phyloP scores from a whole-genome alignment of 2,113 vertebrate species.

The Apeltes quadracus region DNA sequence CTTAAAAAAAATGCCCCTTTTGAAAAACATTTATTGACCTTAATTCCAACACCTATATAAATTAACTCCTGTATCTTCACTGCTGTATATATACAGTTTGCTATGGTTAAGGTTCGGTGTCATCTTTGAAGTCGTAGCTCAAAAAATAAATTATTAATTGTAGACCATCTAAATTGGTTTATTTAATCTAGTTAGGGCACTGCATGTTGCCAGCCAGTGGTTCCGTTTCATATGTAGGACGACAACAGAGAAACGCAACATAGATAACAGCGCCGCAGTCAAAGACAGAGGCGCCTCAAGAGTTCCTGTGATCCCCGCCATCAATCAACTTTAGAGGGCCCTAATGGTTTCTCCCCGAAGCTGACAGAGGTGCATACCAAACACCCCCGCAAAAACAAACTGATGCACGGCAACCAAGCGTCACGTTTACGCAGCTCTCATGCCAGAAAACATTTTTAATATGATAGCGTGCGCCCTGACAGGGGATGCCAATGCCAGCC shows the following conservation, averaged over 20 bases:
- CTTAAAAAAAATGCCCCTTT: background rate
- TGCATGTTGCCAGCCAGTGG: slow-evolving; percentile 17
- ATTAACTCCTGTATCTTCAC: background rate
- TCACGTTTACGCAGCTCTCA: slow-evolving; percentile 50
- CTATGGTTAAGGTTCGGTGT: background rate
- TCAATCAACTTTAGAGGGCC: slow-evolving; percentile 72
- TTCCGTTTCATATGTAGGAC: slow-evolving; percentile 35
- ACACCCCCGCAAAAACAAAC: slow-evolving; percentile 55
- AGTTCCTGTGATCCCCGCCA: slow-evolving; percentile 67
- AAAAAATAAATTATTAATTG: slow-evolving; percentile 25
- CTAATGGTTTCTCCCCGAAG: slow-evolving; percentile 64
- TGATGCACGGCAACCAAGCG: slow-evolving; percentile 30
- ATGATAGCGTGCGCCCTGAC: slow-evolving; percentile 30
- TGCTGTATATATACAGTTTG: background rate
- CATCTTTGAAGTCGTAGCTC: background rate
- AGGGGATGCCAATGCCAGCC: slow-evolving; percentile 35
- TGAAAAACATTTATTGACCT: background rate
- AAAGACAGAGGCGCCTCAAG: slow-evolving; percentile 64
- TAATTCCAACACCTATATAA: background rate
- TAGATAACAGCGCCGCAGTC: slow-evolving; percentile 61
- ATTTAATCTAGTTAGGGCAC: slow-evolving; percentile 7
- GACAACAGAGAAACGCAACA: slow-evolving; percentile 33
- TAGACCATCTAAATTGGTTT: background rate
- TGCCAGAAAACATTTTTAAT: slow-evolving; percentile 63
- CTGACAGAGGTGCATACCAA: slow-evolving; percentile 64